Evolutionary conservation across 2,888 invertebrate species (phyloP).

Genomic region (Nomada hirtipes): DNA sequence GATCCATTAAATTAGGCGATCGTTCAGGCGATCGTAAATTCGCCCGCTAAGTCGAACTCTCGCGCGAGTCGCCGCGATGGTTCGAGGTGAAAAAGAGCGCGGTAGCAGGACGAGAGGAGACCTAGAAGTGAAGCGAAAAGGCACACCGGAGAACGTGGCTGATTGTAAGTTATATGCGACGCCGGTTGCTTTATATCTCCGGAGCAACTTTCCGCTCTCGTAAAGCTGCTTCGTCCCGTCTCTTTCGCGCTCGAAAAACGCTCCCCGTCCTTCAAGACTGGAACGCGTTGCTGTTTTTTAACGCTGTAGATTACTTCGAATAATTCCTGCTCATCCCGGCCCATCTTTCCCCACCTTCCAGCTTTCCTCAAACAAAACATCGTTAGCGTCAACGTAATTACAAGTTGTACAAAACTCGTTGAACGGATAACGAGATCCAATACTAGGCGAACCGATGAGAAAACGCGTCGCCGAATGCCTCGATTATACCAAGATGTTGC

Average conservation of each 20-base stretch:
- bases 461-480: neutral
- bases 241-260: constrained; percentile 70
- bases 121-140: constrained; percentile 70
- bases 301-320: constrained; percentile 61
- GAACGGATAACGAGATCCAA: constrained; percentile 45
- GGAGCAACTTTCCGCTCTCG: constrained; percentile 83
- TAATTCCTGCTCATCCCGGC: constrained; percentile 56
- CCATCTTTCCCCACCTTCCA: neutral
- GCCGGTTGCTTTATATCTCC: constrained; percentile 83
- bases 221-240: constrained; percentile 78
- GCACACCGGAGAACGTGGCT: constrained; percentile 75
- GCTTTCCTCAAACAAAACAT: constrained; percentile 50
- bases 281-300: constrained; percentile 68
- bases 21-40: constrained; percentile 63
- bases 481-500: no score
- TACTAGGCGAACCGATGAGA: neutral
- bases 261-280: constrained; percentile 73
- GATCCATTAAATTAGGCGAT: constrained; percentile 53
- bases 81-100: constrained; percentile 74
- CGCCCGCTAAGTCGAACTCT: constrained; percentile 64
- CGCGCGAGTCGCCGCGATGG: constrained; percentile 54
- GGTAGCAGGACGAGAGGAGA: constrained; percentile 64
- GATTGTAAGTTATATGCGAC: constrained; percentile 84
- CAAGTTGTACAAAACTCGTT: constrained; percentile 45
- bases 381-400: constrained; percentile 61